These are phyloP conservation scores for Ispidina picta DNA, from an alignment of 2,797 vertebrate species.

Conservation along the genomic window DNA sequence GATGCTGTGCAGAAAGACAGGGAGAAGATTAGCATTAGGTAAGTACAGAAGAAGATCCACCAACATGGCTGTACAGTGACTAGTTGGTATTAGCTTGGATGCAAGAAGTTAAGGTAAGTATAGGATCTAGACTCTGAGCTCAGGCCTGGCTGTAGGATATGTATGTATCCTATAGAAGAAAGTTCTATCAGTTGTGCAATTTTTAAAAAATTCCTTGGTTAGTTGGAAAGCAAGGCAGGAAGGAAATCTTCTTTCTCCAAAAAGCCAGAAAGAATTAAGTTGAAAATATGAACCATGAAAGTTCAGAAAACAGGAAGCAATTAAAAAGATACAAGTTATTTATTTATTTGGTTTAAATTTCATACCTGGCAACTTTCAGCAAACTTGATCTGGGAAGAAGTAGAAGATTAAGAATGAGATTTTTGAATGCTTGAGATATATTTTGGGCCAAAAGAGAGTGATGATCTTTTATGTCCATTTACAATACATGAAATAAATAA, in stretches of 20 bases:
- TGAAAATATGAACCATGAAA: not conserved
- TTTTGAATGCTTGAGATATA: not conserved
- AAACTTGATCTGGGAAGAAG: not conserved
- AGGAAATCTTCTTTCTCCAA: not conserved
- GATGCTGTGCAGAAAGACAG: not conserved
- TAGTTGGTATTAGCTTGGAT: not conserved
- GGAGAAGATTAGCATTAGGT: not conserved
- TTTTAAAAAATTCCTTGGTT: no score
- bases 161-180: not conserved
- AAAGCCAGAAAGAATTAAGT: not conserved
- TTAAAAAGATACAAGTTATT: not conserved
- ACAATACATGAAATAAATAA: not conserved
- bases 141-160: not conserved
- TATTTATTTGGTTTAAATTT: not conserved
- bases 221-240: not conserved
- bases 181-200: not conserved
- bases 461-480: not conserved
- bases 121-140: not conserved
- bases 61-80: not conserved
- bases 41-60: not conserved
- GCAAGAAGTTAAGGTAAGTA: not conserved
- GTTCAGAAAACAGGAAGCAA: not conserved
- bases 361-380: not conserved
- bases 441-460: not conserved
- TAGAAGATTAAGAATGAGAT: not conserved